A percentile compares a stretch with the other conserved stretches of the same genome.
Evolutionary conservation across 1,140 invertebrate species (phyloP).

Genomic region (Octopus sinensis): DNA sequence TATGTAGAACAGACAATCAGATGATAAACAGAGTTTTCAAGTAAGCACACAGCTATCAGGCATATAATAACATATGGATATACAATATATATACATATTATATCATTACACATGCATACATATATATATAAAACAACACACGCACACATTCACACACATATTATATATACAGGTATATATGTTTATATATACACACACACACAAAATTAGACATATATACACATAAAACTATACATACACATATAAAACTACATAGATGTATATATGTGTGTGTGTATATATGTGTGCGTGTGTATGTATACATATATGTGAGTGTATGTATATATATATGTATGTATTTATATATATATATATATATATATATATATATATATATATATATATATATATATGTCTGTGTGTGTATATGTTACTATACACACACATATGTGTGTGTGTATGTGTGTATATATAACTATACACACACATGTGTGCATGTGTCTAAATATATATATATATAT

Average conservation of each 20-base stretch:
- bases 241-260: not conserved
- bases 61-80: too few relatives aligned
- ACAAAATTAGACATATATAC: not conserved
- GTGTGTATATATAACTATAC: slow-evolving; percentile 7
- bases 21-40: too few relatives aligned
- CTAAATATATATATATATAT: not conserved
- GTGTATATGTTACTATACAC: too few relatives aligned
- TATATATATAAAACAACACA: too few relatives aligned
- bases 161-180: not conserved
- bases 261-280: not conserved
- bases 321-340: not conserved
- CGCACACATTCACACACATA: not conserved
- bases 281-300: not conserved
- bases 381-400: not conserved
- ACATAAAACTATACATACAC: not conserved
- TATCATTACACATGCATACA: not conserved
- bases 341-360: not conserved
- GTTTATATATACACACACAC: not conserved
- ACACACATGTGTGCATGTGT: slow-evolving; percentile 6
- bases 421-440: slow-evolving; percentile 10
- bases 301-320: not conserved
- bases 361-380: not conserved
- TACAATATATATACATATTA: too few relatives aligned
- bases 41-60: too few relatives aligned
- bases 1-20: too few relatives aligned